These are phyloP conservation scores for Chondrosia reniformis DNA, from an alignment of 37 sponge, comb jelly and placozoan genomes.

Conservation along the genomic window DNA sequence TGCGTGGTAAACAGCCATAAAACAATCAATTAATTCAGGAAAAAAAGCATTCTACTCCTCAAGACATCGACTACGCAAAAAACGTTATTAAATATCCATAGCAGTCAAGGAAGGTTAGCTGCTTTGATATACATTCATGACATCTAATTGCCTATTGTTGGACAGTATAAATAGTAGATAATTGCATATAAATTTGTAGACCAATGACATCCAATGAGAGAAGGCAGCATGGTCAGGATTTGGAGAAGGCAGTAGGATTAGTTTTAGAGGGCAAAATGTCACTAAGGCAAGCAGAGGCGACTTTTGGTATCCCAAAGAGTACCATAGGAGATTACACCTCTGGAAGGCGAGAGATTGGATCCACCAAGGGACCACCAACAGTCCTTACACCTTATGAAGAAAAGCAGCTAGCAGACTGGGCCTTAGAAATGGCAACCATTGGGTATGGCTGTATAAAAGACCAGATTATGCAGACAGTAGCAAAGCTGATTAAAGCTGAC, in stretches of 20 bases:
- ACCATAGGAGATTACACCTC: constrained; percentile 26
- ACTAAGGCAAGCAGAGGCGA: constrained; percentile 17
- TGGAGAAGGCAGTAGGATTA: not conserved
- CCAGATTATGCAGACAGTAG: constrained; percentile 16
- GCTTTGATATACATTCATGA: not conserved
- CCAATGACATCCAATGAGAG: not conserved
- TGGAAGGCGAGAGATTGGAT: constrained; percentile 7
- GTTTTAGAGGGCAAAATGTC: not conserved
- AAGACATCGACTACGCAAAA: not conserved
- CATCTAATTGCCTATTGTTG: not conserved
- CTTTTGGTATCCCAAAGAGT: constrained; percentile 35
- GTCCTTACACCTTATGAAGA: constrained; percentile 26
- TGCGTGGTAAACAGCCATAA: not conserved
- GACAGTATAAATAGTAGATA: too few relatives aligned
- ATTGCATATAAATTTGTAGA: not conserved
- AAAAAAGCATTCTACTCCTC: not conserved
- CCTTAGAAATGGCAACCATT: constrained; percentile 30
- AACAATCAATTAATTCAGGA: not conserved
- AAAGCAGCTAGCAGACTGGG: constrained; percentile 17
- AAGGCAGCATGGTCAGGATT: not conserved
- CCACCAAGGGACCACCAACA: not conserved
- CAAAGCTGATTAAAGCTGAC: constrained; percentile 1
- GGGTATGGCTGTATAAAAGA: constrained; percentile 30
- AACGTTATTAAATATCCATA: not conserved
- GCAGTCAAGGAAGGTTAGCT: not conserved